These are phyloP conservation scores for Nowickia ferox DNA, from an alignment of 2,888 invertebrate species.

Conservation along the genomic window DNA sequence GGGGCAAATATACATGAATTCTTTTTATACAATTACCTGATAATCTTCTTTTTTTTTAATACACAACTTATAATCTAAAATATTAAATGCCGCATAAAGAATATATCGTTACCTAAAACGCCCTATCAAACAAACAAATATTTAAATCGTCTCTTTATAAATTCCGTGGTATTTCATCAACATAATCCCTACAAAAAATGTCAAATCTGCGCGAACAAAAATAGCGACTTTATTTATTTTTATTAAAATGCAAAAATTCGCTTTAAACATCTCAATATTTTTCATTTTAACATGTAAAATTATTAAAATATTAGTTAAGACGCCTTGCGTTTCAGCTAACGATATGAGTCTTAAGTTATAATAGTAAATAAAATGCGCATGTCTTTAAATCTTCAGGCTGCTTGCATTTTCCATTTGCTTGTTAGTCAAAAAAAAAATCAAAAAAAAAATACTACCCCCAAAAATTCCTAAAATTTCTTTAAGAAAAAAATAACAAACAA, in stretches of 20 bases:
- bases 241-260: no score
- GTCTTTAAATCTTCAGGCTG: not conserved
- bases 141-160: no score
- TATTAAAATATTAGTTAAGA: not conserved
- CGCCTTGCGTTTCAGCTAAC: no score
- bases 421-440: not conserved
- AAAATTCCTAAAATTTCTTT: slow-evolving; percentile 26
- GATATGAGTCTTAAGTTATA: slow-evolving; percentile 1
- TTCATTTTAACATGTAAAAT: not conserved
- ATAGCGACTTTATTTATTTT: no score
- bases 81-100: no score
- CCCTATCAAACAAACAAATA: no score
- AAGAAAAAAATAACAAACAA: not conserved
- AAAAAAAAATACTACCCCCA: not conserved
- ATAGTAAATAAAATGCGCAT: not conserved
- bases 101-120: no score
- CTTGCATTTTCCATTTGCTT: slow-evolving; percentile 4
- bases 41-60: not conserved
- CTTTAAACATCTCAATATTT: no score
- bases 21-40: not conserved
- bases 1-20: not conserved
- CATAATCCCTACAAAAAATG: no score
- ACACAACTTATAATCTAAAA: not conserved
- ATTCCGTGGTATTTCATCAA: no score
- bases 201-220: no score